These are phyloP conservation scores for Melanotaenia trifasciata DNA, from an alignment of 2,797 vertebrate species.

Conservation along the genomic window DNA sequence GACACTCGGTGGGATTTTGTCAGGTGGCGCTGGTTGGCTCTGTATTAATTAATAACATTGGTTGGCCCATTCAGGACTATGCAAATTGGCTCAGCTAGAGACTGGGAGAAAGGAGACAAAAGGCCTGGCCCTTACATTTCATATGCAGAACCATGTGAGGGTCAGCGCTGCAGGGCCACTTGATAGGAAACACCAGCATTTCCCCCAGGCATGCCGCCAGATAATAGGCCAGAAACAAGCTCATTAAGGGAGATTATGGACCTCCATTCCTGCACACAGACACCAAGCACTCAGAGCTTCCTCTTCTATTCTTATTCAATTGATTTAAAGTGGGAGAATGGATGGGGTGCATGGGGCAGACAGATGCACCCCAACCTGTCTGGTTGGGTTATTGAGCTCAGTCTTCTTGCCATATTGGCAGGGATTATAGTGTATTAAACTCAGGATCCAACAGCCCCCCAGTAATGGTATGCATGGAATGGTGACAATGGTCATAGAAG, in stretches of 20 bases:
- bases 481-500: slow-evolving; percentile 65
- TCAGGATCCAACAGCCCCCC: slow-evolving; percentile 53
- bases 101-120: slow-evolving; percentile 82
- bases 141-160: slow-evolving; percentile 84
- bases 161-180: slow-evolving; percentile 79
- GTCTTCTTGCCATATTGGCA: slow-evolving; percentile 70
- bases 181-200: slow-evolving; percentile 80
- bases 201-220: slow-evolving; percentile 73
- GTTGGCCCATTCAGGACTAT: slow-evolving; percentile 81
- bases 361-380: slow-evolving; percentile 78
- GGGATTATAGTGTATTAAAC: slow-evolving; percentile 65
- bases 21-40: slow-evolving; percentile 79
- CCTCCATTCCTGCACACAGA: slow-evolving; percentile 79
- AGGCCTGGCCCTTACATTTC: slow-evolving; percentile 79
- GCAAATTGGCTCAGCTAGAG: slow-evolving; percentile 81
- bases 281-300: slow-evolving; percentile 76
- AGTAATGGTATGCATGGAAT: slow-evolving; percentile 73
- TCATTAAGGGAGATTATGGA: slow-evolving; percentile 85
- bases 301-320: slow-evolving; percentile 78
- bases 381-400: slow-evolving; percentile 66
- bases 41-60: slow-evolving; percentile 87
- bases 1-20: slow-evolving; percentile 81
- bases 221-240: slow-evolving; percentile 84
- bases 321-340: slow-evolving; percentile 77
- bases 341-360: slow-evolving; percentile 68